Evolutionary conservation across 2,888 invertebrate species (phyloP).

Genomic region (Microplitis manilae): DNA sequence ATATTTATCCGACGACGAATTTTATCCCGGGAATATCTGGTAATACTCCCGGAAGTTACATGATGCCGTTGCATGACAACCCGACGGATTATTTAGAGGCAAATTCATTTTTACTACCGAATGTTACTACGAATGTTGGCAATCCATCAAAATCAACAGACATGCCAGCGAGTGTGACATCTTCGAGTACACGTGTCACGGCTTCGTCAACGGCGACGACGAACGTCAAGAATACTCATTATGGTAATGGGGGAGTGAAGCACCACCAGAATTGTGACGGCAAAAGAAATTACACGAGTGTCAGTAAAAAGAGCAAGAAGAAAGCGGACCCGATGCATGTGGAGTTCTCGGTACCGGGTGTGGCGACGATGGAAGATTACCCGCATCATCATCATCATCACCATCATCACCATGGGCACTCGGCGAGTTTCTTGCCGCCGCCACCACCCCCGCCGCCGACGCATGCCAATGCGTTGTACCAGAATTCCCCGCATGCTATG

Average conservation of each 20-base stretch:
- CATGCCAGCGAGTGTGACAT: constrained; percentile 46
- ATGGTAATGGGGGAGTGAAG: constrained; percentile 54
- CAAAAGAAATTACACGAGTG: constrained; percentile 58
- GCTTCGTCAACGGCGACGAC: constrained; percentile 25
- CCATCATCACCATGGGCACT: constrained; percentile 57
- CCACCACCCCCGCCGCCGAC: constrained; percentile 45
- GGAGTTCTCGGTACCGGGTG: constrained; percentile 65
- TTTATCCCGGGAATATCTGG: constrained; percentile 67
- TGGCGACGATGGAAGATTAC: constrained; percentile 66
- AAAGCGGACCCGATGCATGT: constrained; percentile 64
- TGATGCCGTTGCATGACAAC: constrained; percentile 69
- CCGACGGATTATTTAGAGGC: constrained; percentile 64
- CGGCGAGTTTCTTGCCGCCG: constrained; percentile 56
- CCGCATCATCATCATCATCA: constrained; percentile 50
- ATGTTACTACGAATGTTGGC: constrained; percentile 52
- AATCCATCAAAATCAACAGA: constrained; percentile 53
- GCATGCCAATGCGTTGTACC: constrained; percentile 65
- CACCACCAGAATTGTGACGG: constrained; percentile 68
- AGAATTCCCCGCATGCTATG: constrained; percentile 65
- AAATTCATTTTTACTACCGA: constrained; percentile 65
- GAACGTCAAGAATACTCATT: constrained; percentile 55
- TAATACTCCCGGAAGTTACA: constrained; percentile 66
- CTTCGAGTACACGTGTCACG: constrained; percentile 49
- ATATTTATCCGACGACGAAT: constrained; percentile 67
- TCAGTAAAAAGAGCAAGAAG: constrained; percentile 65